Evolutionary conservation across 2,797 vertebrate genomes (phyloP).

Genomic region (Philypnodon macrostomus): DNA sequence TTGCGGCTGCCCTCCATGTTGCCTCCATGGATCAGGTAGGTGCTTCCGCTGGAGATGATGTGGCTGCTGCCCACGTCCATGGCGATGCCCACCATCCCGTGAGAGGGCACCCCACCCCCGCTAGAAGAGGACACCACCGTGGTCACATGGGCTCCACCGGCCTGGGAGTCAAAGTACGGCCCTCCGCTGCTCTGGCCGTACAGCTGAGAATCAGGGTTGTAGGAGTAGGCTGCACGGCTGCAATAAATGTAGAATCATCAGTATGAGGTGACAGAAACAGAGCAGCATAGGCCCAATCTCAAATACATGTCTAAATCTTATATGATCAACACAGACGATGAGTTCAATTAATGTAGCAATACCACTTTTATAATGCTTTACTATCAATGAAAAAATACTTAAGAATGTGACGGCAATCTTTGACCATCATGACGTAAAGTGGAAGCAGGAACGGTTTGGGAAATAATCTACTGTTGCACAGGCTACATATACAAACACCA

Average conservation of each 20-base stretch:
- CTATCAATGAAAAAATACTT: no score
- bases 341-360: no score
- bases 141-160: slow-evolving; percentile 87
- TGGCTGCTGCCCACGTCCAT: slow-evolving; percentile 92
- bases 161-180: slow-evolving; percentile 89
- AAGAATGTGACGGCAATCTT: no score
- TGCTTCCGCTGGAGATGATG: slow-evolving; percentile 90
- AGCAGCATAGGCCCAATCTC: no score
- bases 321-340: no score
- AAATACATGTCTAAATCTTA: no score
- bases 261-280: not conserved
- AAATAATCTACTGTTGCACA: no score
- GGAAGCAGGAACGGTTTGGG: no score
- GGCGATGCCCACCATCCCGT: slow-evolving; percentile 95
- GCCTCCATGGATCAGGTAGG: slow-evolving; percentile 92
- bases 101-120: slow-evolving; percentile 80
- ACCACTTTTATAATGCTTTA: no score
- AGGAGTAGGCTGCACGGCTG: slow-evolving; percentile 89
- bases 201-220: slow-evolving; percentile 90
- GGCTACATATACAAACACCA: no score
- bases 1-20: slow-evolving; percentile 89
- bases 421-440: no score
- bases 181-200: slow-evolving; percentile 86
- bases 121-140: slow-evolving; percentile 89
- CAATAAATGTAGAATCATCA: slow-evolving; percentile 11